A percentile compares a stretch with the other conserved stretches of the same genome.
Conservation (phyloP, 2,888 invertebrate species). For the Ophion obscuratus region DNA sequence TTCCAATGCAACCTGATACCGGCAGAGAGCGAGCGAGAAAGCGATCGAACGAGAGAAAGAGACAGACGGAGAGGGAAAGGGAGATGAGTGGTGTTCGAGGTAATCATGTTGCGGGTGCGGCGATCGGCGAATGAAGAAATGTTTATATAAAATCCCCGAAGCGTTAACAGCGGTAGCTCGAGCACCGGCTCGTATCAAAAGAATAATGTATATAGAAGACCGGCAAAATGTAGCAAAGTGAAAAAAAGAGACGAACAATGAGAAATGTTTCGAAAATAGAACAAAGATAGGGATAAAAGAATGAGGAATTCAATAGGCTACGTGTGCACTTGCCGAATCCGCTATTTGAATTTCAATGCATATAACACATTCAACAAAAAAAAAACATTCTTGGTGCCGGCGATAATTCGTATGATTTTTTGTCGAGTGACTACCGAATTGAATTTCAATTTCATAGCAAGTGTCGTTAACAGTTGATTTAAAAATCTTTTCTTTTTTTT, state of each 20-base stretch:
- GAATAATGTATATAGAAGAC: slow-evolving; percentile 15
- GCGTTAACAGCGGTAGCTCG: slow-evolving; percentile 47
- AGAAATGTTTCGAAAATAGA: background rate
- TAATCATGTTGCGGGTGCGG: slow-evolving; percentile 54
- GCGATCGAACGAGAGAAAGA: background rate
- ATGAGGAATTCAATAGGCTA: slow-evolving; percentile 54
- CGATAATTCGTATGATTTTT: too few relatives aligned
- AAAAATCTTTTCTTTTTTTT: too few relatives aligned
- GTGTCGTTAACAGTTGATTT: too few relatives aligned
- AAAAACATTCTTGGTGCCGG: too few relatives aligned
- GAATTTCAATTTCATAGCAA: too few relatives aligned
- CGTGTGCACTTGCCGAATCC: background rate
- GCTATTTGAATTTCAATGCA: background rate
- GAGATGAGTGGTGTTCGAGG: slow-evolving; percentile 51
- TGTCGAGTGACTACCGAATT: too few relatives aligned
- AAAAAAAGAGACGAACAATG: background rate
- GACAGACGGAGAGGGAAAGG: slow-evolving; percentile 7
- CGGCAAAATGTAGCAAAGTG: background rate
- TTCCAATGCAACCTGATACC: slow-evolving; percentile 9
- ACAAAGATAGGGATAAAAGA: background rate
- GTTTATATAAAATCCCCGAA: slow-evolving; percentile 15
- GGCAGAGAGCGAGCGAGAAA: background rate
- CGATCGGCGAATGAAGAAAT: slow-evolving; percentile 17
- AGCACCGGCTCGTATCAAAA: slow-evolving; percentile 40
- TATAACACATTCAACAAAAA: too few relatives aligned